Conservation (phyloP, 2,888 invertebrate genomes). For the Standfussiana lucernea region DNA sequence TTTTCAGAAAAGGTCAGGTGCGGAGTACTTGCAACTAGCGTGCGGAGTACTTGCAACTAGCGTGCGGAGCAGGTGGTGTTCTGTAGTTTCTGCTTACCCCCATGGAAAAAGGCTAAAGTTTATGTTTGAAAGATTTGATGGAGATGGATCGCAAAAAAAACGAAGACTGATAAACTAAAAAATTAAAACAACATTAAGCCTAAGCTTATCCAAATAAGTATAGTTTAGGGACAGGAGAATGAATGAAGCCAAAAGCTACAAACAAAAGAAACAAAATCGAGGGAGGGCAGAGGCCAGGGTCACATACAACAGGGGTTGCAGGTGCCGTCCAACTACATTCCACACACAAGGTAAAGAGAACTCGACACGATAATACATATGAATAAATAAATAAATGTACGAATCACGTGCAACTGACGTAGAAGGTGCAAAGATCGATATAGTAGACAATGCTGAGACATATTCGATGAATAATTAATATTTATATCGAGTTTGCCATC, state of each 20-base stretch:
- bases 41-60: too few relatives aligned
- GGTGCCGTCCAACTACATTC: conserved; percentile 18
- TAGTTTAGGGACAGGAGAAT: not conserved
- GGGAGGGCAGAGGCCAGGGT: not conserved
- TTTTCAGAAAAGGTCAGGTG: not conserved
- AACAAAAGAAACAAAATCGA: not conserved
- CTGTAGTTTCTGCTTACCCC: not conserved
- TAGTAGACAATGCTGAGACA: conserved; percentile 35
- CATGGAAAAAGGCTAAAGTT: not conserved
- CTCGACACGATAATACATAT: conserved; percentile 18
- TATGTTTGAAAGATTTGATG: not conserved
- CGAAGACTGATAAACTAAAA: not conserved
- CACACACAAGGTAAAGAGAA: conserved; percentile 31
- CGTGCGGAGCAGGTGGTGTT: too few relatives aligned
- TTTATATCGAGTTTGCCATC: conserved; percentile 6
- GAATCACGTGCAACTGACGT: conserved; percentile 43
- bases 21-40: too few relatives aligned
- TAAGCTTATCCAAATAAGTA: not conserved
- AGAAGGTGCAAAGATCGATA: conserved; percentile 40
- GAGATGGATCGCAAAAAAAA: not conserved
- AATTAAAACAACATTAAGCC: not conserved
- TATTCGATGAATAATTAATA: conserved; percentile 45
- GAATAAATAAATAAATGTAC: conserved; percentile 34
- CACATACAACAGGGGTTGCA: not conserved
- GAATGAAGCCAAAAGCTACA: not conserved